phyloP scores from a whole-genome alignment of 1,140 invertebrate species.

The Micrasema minimum region DNA sequence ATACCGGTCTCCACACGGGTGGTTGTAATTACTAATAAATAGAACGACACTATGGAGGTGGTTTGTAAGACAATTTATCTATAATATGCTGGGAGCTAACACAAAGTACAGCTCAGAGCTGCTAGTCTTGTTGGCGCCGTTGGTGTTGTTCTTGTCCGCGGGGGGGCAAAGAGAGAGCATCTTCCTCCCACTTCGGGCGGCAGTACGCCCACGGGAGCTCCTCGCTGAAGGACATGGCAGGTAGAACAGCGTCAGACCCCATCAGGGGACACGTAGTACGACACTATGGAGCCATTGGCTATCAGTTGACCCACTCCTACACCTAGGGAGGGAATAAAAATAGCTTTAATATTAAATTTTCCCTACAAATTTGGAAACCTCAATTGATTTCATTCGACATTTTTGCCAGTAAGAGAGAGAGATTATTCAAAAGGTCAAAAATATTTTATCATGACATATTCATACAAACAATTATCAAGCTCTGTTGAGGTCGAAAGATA shows the following conservation, averaged over 20 bases:
- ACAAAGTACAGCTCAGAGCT: slow-evolving; percentile 63
- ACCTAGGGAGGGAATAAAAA: slow-evolving; percentile 71
- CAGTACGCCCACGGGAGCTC: slow-evolving; percentile 76
- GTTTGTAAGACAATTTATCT: no score
- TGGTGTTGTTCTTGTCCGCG: slow-evolving; percentile 52
- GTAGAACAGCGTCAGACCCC: slow-evolving; percentile 81
- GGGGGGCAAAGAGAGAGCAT: slow-evolving; percentile 61
- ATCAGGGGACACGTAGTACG: slow-evolving; percentile 85
- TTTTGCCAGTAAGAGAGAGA: no score
- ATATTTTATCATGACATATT: no score
- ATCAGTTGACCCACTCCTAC: slow-evolving; percentile 83
- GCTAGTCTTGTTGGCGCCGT: slow-evolving; percentile 55
- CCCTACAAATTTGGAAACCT: background rate
- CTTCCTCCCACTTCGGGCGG: slow-evolving; percentile 67
- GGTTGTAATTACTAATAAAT: no score
- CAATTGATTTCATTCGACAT: no score
- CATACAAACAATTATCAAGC: no score
- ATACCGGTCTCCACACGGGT: no score
- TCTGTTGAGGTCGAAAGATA: no score
- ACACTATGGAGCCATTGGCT: slow-evolving; percentile 74
- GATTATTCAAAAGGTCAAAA: no score
- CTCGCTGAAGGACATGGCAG: slow-evolving; percentile 73
- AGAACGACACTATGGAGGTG: no score
- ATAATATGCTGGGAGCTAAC: slow-evolving; percentile 58
- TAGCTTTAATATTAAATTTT: background rate